Base-by-base conservation (phyloP, 2,113 vertebrate species). In the Thalassoma bifasciatum region DNA sequence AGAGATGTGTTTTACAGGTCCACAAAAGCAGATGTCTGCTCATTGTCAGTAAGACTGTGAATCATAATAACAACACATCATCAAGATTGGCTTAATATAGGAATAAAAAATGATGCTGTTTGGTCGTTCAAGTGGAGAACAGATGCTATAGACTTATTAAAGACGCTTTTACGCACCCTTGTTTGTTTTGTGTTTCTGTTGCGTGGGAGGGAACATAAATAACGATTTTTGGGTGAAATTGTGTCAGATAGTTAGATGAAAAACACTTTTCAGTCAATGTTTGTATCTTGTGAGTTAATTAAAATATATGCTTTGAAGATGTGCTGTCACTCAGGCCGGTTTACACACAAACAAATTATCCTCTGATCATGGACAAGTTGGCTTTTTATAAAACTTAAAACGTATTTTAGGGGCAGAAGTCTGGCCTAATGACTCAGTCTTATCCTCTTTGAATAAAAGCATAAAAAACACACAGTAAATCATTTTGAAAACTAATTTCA, bases 11-110 rank as follows among this genome's bases (percentile, higher is more conserved):
- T 84, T 82, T 74, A 71, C 52, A 1, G 40, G 38, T 72, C 37
- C 68, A 79, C 65, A 68, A 68, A 76, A 74, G 71, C 71, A 85
- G 68, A 71, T 16, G 79, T 79, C 62, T 79, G 67, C 53, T 79
- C 52, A n/a, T 53, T 69, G 72, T 79, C 69, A 79, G 49, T 68
- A 57, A 66, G 65, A 56, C 58, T 53, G 26, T 80, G 70, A 83
- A 74, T 86, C 62, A 79, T 34, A 73, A 85, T 8, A 63, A 77
- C 30, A 67, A 14, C 54, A 52, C 57, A 86, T 74, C 75, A 72
- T 61, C 49, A 51, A 82, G 53, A 80, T 64, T 42, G 9, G 12
- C 51, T 38, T 52, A 51, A 78, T 63, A 36, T 13, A 81, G 24
- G 59, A 67, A 75, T 42, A 74, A 62, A 76, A 49, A 67, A 74